Evolutionary conservation across 2,888 invertebrate genomes (phyloP), one percentile per base, ranked within the genome.

Genomic region (Cheilosia vernalis): DNA sequence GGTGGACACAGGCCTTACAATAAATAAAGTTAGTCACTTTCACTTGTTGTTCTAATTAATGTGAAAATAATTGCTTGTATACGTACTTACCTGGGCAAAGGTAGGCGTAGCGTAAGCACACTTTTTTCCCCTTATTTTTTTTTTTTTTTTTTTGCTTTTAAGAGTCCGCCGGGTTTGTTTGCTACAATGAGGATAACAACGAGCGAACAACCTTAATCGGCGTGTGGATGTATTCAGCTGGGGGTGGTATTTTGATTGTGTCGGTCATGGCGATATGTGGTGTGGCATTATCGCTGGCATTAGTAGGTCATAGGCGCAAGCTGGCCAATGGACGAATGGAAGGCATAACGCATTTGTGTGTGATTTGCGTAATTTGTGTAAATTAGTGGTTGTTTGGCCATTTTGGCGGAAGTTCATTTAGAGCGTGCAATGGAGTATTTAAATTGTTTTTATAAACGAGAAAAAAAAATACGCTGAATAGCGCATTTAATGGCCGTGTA

Each of bases 41-140:
- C 58, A 60, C 64, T 79, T 69, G 73, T 74, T 79, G 73, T 58
- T 58, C 63, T 80, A 74, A 74, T 84, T 84, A 80, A 84, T 69
- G 58, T 40, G 74, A 79, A 60, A 49, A 70, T 74, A 74, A 74
- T 74, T 69, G 53, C 56, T 51, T 56, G 37, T 61, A 63, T 67
- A 63, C 64, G 60, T 61, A 44, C 44, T 63, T 58, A 30, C 27
- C 33, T 15, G 42, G 5, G 3, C 40, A 21, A 21, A 15, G 61
- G 42, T 19, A 33, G 53, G 42, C 51, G 51, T 56, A 51, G 9
- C 37, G 37, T 53, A 44, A 69, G 53, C 21, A 55, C 19, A 33
- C 17, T 49, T 44, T 66, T 30, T 1, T 30, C 5, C 1, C 27
- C 6, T 6, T n/a, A n/a, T 5, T 27, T 27, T 27, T 6, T 27